Evolutionary conservation across 2,888 invertebrate species (phyloP).

Genomic region (Dendrolimus houi): DNA sequence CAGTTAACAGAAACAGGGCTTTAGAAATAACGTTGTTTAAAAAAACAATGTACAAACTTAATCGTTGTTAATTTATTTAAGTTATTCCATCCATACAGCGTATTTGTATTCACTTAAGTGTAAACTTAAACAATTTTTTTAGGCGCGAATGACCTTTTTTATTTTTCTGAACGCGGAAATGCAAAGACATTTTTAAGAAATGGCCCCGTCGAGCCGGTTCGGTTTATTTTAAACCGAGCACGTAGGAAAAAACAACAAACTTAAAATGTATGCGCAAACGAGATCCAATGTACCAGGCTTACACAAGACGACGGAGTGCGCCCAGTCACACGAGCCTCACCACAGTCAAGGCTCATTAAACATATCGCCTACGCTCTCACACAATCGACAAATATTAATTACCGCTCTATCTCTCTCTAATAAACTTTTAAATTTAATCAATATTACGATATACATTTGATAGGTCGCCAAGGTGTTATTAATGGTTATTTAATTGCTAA

Average conservation of each 20-base stretch:
- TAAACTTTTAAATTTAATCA: constrained; percentile 26
- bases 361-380: constrained; percentile 47
- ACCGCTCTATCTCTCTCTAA: constrained; percentile 49
- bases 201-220: constrained; percentile 59
- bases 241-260: constrained; percentile 52
- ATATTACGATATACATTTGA: background rate
- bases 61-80: constrained; percentile 30
- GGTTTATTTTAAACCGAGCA: constrained; percentile 52
- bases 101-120: constrained; percentile 26
- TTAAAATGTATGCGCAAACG: constrained; percentile 70
- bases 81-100: constrained; percentile 23
- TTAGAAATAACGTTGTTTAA: constrained; percentile 1
- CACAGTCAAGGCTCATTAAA: constrained; percentile 41
- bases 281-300: constrained; percentile 63
- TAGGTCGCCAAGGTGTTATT: constrained; percentile 7
- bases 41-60: constrained; percentile 24
- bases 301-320: constrained; percentile 45
- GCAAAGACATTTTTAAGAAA: constrained; percentile 63
- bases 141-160: constrained; percentile 61
- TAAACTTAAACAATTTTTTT: constrained; percentile 33
- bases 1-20: background rate
- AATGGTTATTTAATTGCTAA: constrained; percentile 15
- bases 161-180: constrained; percentile 68
- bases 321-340: constrained; percentile 42
- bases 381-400: constrained; percentile 37